Evolutionary conservation across 2,113 vertebrate genomes (phyloP), one percentile per base, ranked within the genome.

Genomic region (Panthera tigris): DNA sequence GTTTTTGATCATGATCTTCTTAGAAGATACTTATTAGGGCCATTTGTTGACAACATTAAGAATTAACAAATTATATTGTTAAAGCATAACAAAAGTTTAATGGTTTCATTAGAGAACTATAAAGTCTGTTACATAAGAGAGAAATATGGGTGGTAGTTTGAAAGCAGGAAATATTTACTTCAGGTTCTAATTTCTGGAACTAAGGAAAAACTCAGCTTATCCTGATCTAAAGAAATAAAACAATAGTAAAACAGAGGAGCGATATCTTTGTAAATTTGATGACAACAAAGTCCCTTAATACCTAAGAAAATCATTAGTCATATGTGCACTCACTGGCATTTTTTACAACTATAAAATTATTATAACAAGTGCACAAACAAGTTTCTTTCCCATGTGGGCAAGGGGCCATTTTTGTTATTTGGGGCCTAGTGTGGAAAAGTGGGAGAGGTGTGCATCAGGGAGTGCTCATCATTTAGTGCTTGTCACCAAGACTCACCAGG

Each of bases 1-100:
- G 80, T 21, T 96, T 98, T 95, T 85, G 94, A 97, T 97, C 81
- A 76, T 14, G 89, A 45, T 94, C 93, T 81, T 97, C 86, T 96
- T 82, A 97, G 96, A 97, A 96, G 87, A 90, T 68, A 68, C 84
- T 97, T 97, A 94, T 63, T 88, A 96, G 80, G 36, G 48, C 92
- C 84, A 45, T 96, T 97, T 97, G 97, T 87, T 96, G 97, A 97
- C 90, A 97, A 89, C 81, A 95, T 92, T 73, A 92, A 94, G 94
- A 97, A 97, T 96, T 91, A 97, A 92, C 76, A 96, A 94, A 97
- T 92, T 94, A 97, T 91, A 65, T 74, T 91, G 52, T 97, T 92
- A 95, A 95, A 96, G 88, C 48, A 78, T 88, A 86, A 96, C 89
- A 82, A 90, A 96, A 57, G 71, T 78, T 97, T 96, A 90, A 71